Conservation (phyloP, 2,113 vertebrate species). For the Sarotherodon lohbergeri region DNA sequence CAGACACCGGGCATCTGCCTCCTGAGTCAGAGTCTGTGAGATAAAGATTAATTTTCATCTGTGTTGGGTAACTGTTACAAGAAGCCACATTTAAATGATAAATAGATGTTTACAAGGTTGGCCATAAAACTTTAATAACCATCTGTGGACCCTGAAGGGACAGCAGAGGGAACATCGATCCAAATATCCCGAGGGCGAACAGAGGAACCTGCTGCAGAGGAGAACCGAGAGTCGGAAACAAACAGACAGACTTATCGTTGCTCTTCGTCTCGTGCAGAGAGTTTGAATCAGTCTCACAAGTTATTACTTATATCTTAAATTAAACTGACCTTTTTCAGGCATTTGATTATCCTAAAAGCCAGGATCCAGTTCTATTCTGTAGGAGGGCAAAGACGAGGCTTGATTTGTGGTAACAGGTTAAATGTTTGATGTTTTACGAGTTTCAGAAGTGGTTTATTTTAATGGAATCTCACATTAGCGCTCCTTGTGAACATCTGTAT, state of each 20-base stretch:
- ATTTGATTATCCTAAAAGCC: neutral
- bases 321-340: neutral
- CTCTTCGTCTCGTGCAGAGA: neutral
- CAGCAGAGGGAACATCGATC: neutral
- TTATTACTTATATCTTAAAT: neutral
- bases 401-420: neutral
- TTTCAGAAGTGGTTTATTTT: neutral
- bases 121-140: conserved; percentile 45
- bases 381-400: neutral
- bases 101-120: conserved; percentile 25
- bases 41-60: conserved; percentile 13
- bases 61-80: conserved; percentile 17
- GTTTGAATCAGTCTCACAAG: neutral
- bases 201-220: neutral
- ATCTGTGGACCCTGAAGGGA: conserved; percentile 17
- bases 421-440: neutral
- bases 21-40: neutral
- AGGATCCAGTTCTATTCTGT: neutral
- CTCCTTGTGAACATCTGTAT: neutral
- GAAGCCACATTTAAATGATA: conserved; percentile 26
- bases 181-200: conserved; percentile 24
- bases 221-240: neutral
- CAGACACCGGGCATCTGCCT: neutral
- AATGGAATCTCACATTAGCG: neutral
- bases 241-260: neutral